Base-by-base conservation (phyloP, 2,797 vertebrate genomes). In the Gambelia wislizenii region DNA sequence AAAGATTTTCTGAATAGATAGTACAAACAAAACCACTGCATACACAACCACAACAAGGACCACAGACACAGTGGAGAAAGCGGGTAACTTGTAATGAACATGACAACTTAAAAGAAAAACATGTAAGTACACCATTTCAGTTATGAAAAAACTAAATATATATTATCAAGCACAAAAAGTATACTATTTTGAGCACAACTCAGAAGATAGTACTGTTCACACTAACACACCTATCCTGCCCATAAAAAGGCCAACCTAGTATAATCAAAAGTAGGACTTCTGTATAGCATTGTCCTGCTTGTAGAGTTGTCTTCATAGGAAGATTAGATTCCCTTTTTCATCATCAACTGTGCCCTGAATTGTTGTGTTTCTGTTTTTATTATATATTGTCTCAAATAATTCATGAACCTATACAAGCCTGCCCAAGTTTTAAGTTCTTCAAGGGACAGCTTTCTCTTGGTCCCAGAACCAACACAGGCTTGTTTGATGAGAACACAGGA, bases 21-120 rank as follows among this genome's bases (percentile, higher is more conserved):
- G 20, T 84, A 80, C 92, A 54, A 91, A 27, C 20, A 87, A 36
- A 82, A 91, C 91, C 94, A 92, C 85, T 88, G 30, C 83, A 85
- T 91, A 85, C 13, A 82, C 5, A 30, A 64, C 16, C 59, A 64
- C 64, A 82, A 30, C 25, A 42, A 82, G 39, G 39, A 5, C 22
- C 27, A 44, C 42, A 61, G 22, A 27, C n/a, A 20, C 5, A 4
- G n/a, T 59, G 8, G 4, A 27, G 6, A 64, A 64, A 2, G 7
- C 61, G 33, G 44, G 52, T 49, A 2, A 47, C 25, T 20, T 52
- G 64, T 14, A 22, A 47, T 25, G 30, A 83, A 69, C 33, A 44
- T 30, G 30, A 44, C 13, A 44, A 82, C 44, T 39, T 14, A 7
- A 33, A 64, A 64, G 25, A 67, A 69, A n/a, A 83, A 59, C 14